These are phyloP conservation scores for Leuctra nigra DNA, from an alignment of 2,888 invertebrate genomes.

Conservation along the genomic window DNA sequence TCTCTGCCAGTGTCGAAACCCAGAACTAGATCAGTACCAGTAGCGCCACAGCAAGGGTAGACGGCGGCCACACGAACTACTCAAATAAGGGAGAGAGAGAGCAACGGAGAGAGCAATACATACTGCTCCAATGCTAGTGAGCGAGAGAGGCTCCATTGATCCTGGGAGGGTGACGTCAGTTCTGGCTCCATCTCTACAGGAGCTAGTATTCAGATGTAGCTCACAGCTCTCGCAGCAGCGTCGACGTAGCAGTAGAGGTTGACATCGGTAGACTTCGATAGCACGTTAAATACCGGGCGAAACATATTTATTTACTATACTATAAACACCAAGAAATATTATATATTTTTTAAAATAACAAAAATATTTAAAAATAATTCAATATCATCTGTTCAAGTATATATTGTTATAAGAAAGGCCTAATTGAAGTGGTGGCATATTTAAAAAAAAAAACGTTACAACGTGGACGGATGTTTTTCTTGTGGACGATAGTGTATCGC, in stretches of 20 bases:
- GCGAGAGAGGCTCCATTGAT: background rate
- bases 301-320: too few relatives aligned
- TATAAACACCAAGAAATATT: too few relatives aligned
- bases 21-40: background rate
- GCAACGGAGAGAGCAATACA: background rate
- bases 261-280: background rate
- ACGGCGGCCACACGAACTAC: background rate
- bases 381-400: too few relatives aligned
- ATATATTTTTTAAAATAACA: too few relatives aligned
- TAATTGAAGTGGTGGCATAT: too few relatives aligned
- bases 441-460: too few relatives aligned
- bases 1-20: too few relatives aligned
- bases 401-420: too few relatives aligned
- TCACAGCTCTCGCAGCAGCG: background rate
- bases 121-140: background rate
- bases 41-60: background rate
- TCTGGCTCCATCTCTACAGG: background rate
- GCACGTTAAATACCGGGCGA: too few relatives aligned
- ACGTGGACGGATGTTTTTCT: too few relatives aligned
- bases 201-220: background rate
- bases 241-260: slow-evolving; percentile 1
- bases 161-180: slow-evolving; percentile 4
- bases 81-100: background rate
- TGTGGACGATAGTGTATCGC: too few relatives aligned
- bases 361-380: too few relatives aligned